Percentiles rank a stretch among this genome's conserved stretches.
Conservation (phyloP, 2,888 invertebrate genomes). For the Drosophila rellima region DNA sequence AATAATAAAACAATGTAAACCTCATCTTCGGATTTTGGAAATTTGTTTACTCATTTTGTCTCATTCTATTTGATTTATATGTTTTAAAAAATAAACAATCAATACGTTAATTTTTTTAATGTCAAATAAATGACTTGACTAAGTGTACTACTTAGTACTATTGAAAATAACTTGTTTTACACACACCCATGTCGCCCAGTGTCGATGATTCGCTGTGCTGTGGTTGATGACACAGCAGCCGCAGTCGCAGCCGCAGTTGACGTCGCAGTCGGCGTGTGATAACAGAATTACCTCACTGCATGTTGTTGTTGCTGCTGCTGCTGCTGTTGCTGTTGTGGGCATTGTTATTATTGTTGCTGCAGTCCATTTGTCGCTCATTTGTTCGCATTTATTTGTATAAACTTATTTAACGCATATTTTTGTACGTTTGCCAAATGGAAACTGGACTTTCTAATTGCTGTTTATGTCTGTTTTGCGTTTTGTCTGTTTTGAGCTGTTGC, state of each 20-base stretch:
- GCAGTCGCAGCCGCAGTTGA: slow-evolving; percentile 16
- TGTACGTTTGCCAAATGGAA: slow-evolving; percentile 52
- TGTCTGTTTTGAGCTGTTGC: slow-evolving; percentile 40
- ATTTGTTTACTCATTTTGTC: too few relatives aligned
- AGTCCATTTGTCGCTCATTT: slow-evolving; percentile 62
- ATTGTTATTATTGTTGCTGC: slow-evolving; percentile 33
- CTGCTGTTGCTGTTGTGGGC: slow-evolving; percentile 8
- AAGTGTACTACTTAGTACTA: background rate
- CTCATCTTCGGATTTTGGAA: too few relatives aligned
- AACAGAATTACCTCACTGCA: slow-evolving; percentile 53
- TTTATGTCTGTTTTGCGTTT: slow-evolving; percentile 59
- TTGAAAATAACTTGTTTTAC: background rate
- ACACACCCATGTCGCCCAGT: slow-evolving; percentile 1
- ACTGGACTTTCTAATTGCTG: slow-evolving; percentile 75
- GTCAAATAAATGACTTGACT: too few relatives aligned
- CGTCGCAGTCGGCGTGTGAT: slow-evolving; percentile 37
- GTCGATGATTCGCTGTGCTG: slow-evolving; percentile 3
- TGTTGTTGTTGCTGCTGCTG: slow-evolving; percentile 16
- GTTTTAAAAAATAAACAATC: too few relatives aligned
- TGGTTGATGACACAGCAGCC: slow-evolving; percentile 42
- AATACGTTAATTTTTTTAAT: too few relatives aligned
- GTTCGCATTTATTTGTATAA: slow-evolving; percentile 63
- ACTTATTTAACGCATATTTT: slow-evolving; percentile 68
- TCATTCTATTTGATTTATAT: too few relatives aligned
- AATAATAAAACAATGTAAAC: too few relatives aligned